A percentile compares a stretch with the other conserved stretches of the same genome.
phyloP scores from a whole-genome alignment of 2,888 invertebrate species.

The Diachrysia chrysitis region DNA sequence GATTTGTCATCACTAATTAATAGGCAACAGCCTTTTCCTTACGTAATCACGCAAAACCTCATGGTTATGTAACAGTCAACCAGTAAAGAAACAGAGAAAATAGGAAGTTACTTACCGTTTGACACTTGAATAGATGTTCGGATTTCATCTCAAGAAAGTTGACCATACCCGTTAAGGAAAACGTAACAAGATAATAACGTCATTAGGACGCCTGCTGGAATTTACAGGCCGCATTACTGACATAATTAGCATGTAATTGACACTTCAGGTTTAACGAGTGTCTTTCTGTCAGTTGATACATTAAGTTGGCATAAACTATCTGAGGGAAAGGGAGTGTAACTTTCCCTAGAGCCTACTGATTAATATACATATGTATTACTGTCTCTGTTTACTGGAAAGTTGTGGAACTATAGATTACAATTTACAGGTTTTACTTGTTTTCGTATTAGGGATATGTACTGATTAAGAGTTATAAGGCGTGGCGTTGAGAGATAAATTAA shows the following conservation, averaged over 20 bases:
- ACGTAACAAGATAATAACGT: conserved; percentile 36
- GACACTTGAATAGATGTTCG: conserved; percentile 47
- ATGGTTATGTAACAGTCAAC: conserved; percentile 49
- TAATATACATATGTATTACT: conserved; percentile 58
- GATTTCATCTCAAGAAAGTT: conserved; percentile 39
- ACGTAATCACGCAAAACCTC: conserved; percentile 43
- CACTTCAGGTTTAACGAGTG: conserved; percentile 17
- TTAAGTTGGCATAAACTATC: conserved; percentile 38
- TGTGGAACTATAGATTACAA: conserved; percentile 29
- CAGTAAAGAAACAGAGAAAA: conserved; percentile 52
- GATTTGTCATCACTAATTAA: conserved; percentile 52
- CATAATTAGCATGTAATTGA: conserved; percentile 46
- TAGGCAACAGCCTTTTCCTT: conserved; percentile 38
- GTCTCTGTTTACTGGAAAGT: conserved; percentile 52
- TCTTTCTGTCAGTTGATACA: conserved; percentile 31
- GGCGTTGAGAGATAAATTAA: too few species aligned
- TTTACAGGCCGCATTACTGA: conserved; percentile 21
- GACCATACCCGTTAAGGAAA: conserved; percentile 30
- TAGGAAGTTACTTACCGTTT: conserved; percentile 50
- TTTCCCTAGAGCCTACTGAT: conserved; percentile 57
- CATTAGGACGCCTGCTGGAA: conserved; percentile 25
- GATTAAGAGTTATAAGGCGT: too few species aligned
- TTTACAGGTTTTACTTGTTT: conserved; percentile 12
- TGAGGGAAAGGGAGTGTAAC: conserved; percentile 57
- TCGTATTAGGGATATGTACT: neutral